Percentiles rank a stretch among this genome's conserved stretches.
phyloP scores from a whole-genome alignment of 1,140 invertebrate genomes.

The Drosophila tsacasi region DNA sequence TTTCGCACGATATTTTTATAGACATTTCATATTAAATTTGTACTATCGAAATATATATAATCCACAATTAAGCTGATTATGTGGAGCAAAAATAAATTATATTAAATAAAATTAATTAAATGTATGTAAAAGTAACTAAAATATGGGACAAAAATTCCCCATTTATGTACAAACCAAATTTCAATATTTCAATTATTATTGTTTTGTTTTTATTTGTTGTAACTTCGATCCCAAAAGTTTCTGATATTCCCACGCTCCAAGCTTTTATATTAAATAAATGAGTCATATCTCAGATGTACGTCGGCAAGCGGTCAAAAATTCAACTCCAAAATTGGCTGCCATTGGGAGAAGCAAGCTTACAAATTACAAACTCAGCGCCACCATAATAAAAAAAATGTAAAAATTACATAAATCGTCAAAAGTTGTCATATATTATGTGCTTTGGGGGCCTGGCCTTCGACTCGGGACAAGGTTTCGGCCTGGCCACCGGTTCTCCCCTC shows the following conservation, averaged over 20 bases:
- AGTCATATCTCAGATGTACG: conserved; percentile 36
- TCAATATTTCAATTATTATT: background rate
- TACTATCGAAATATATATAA: too few relatives aligned
- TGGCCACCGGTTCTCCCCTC: conserved; percentile 18
- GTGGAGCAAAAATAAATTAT: too few relatives aligned
- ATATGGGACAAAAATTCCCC: too few relatives aligned
- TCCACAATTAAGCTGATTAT: too few relatives aligned
- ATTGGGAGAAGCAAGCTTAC: conserved; percentile 33
- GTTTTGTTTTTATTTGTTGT: too few relatives aligned
- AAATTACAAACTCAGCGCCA: conserved; percentile 39
- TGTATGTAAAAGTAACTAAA: too few relatives aligned
- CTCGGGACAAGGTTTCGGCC: conserved; percentile 48
- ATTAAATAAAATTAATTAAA: too few relatives aligned
- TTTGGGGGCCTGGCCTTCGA: conserved; percentile 50
- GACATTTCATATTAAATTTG: too few relatives aligned
- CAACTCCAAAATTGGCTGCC: conserved; percentile 39
- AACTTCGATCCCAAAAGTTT: background rate
- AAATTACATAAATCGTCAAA: conserved; percentile 57
- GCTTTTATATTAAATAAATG: conserved; percentile 16
- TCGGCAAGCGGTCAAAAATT: conserved; percentile 17
- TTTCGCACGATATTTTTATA: too few relatives aligned
- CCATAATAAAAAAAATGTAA: conserved; percentile 24
- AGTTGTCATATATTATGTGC: conserved; percentile 55
- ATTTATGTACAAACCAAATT: background rate
- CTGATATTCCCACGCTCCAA: conserved; percentile 45